phyloP scores from a whole-genome alignment of 2,113 vertebrate species.

The Platycercus adscitus region DNA sequence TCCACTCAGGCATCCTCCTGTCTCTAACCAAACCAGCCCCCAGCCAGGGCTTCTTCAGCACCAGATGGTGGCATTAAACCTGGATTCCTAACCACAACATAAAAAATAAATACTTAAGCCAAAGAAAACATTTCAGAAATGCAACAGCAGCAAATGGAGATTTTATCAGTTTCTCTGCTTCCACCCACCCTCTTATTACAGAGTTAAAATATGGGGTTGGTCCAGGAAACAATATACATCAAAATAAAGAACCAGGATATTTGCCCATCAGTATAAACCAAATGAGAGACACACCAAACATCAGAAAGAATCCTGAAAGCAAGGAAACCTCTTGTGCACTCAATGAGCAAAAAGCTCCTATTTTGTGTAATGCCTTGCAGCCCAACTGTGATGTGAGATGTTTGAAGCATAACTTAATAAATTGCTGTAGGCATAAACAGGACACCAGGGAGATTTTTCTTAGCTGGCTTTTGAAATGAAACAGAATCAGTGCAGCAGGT shows the following conservation, averaged over 20 bases:
- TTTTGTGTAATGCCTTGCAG: not conserved
- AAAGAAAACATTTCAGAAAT: conserved; percentile 40
- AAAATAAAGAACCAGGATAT: conserved; percentile 45
- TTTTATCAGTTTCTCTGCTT: conserved; percentile 19
- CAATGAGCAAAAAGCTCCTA: not conserved
- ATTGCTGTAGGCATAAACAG: not conserved
- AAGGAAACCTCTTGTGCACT: not conserved
- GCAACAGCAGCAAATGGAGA: not conserved
- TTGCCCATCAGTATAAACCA: conserved; percentile 12
- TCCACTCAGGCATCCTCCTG: not conserved
- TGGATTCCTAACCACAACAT: not conserved
- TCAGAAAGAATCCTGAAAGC: not conserved
- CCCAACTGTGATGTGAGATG: not conserved
- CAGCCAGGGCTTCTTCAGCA: not conserved
- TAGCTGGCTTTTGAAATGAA: not conserved
- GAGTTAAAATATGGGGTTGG: not conserved
- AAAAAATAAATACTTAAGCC: not conserved
- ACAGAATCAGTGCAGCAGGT: not conserved
- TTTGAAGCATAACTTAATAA: not conserved
- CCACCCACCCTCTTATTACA: not conserved
- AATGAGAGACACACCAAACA: not conserved
- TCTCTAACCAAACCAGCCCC: not conserved
- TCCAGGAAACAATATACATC: conserved; percentile 21
- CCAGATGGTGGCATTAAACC: not conserved
- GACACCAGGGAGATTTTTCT: not conserved